Conservation (phyloP, 64 coral and sea anemone genomes). For the Catalaphyllia jardinei region DNA sequence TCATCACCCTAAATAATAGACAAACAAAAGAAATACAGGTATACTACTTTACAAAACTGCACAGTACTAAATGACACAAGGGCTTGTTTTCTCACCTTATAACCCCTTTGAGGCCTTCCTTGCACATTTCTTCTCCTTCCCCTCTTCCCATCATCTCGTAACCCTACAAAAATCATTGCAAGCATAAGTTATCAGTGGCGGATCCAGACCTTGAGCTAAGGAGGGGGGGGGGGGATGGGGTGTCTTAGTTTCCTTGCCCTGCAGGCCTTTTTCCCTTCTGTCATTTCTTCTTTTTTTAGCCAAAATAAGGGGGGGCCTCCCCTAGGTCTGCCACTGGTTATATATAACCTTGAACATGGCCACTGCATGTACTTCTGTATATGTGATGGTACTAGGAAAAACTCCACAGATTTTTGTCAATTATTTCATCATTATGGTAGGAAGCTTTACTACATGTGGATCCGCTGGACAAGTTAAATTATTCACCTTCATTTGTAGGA, state of each 20-base stretch:
- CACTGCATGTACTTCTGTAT: no score
- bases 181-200: no score
- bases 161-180: not conserved
- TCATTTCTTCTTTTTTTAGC: no score
- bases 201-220: no score
- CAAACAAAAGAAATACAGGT: not conserved
- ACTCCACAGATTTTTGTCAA: no score
- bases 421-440: not conserved
- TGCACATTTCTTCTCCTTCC: slow-evolving; percentile 24
- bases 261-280: no score
- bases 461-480: not conserved
- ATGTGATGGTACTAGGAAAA: no score
- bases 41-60: not conserved
- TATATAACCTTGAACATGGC: not conserved
- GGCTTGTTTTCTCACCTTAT: not conserved
- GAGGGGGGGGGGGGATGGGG: no score
- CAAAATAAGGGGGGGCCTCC: no score
- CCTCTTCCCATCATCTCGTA: slow-evolving; percentile 47
- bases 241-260: no score
- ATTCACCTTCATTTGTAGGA: not conserved
- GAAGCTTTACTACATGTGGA: not conserved
- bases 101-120: slow-evolving; percentile 25
- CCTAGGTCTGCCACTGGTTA: no score
- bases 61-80: no score
- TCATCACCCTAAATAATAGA: slow-evolving; percentile 58